Base-by-base conservation (phyloP, 1,140 invertebrate species). In the Anastrepha obliqua region DNA sequence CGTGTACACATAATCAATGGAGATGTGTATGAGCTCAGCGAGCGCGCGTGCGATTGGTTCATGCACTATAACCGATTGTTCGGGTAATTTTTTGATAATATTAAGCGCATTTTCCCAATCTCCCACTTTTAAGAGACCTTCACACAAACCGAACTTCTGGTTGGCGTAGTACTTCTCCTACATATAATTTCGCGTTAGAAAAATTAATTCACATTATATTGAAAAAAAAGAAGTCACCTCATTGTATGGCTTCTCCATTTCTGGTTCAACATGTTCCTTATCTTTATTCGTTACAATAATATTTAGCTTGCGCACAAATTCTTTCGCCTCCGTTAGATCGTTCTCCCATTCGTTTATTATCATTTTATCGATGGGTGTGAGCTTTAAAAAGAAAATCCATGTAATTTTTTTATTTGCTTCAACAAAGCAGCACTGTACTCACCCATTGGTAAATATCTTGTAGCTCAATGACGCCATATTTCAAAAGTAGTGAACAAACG, bases 381-480 rank as follows among this genome's bases (percentile, higher is more conserved):
- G 91, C 97, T 97, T 42, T n/a, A 42, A 15, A 81, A 70, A 81
- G 15, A 51, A 20, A 29, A 65, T 51, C n/a, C 3, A 86, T 65
- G 17, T 29, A 29, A 29, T 29, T 29, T 29, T 29, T 0, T 29
- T 29, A 29, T 29, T 29, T 29, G 29, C 29, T 29, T 1, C 7
- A 7, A 47, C 7, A 74, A 74, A 74, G 17, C 15, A n/a, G 11
- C 13, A 81, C 15, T 29, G 15, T 70, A 95, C 95, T 58, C 95
- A 98, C 96, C 97, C 98, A 99, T 85, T 96, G 95, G 94, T 99
- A 98, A 89, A 99, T 97, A 92, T 98, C 96, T 90, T 98, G 96
- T 47, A 99, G 92, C 64, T 95, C 94, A 88, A 99, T 97, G 9
- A 99, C 95, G 85, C 95, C 94, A 93, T 99, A 95, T 93, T 98